phyloP scores from a whole-genome alignment of 2,888 invertebrate species.

The Macrophya annulata region DNA sequence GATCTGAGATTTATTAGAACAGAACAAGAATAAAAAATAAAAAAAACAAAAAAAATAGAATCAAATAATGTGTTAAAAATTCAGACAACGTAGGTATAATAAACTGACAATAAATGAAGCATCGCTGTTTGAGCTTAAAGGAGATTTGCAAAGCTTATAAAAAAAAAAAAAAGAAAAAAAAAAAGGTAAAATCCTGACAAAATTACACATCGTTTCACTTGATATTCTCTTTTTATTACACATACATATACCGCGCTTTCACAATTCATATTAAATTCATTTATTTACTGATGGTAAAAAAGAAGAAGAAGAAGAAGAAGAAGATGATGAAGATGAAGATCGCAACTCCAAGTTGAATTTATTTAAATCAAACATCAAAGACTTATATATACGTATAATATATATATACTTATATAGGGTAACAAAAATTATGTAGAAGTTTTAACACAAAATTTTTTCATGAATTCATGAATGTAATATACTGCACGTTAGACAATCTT shows the following conservation, averaged over 20 bases:
- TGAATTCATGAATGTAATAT: not conserved
- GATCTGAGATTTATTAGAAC: not conserved
- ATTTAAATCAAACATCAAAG: not conserved
- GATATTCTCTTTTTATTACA: not conserved
- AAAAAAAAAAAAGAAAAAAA: not conserved
- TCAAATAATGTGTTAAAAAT: not conserved
- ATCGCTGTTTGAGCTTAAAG: not conserved
- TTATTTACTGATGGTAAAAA: not conserved
- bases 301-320: not conserved
- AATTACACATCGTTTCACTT: constrained; percentile 16
- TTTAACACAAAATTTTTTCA: not conserved
- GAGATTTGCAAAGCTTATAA: constrained; percentile 30
- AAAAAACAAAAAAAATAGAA: not conserved
- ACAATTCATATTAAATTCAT: constrained; percentile 9
- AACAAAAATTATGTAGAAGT: not conserved
- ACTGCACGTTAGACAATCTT: not conserved
- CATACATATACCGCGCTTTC: not conserved
- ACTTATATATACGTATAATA: not conserved
- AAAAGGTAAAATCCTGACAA: constrained; percentile 13
- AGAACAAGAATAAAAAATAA: not conserved
- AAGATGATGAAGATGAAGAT: not conserved
- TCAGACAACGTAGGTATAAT: constrained; percentile 6
- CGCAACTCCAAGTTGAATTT: not conserved
- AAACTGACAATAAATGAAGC: constrained; percentile 13
- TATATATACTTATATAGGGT: not conserved